These are phyloP conservation scores for Protodeltote pygarga DNA, from an alignment of 2,888 invertebrate genomes.

Conservation along the genomic window DNA sequence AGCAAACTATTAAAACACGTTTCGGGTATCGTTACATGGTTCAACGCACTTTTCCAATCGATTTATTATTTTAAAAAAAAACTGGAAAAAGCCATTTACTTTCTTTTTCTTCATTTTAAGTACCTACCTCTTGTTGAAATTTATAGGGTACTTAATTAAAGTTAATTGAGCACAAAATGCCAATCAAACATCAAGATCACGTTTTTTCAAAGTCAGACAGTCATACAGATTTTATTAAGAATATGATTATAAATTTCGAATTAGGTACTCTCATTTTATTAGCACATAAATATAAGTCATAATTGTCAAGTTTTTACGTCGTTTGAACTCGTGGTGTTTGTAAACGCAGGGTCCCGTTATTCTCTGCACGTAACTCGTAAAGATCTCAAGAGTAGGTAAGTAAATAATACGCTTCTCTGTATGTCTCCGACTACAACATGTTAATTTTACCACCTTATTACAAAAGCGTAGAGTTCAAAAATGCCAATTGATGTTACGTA, in stretches of 20 bases:
- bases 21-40: slow-evolving; percentile 16
- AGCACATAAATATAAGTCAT: background rate
- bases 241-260: no score
- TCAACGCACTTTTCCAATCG: slow-evolving; percentile 19
- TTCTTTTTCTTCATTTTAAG: no score
- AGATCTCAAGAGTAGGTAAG: slow-evolving; percentile 29
- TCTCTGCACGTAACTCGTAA: slow-evolving; percentile 54
- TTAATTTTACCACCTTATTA: background rate
- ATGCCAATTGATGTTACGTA: background rate
- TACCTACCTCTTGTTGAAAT: no score
- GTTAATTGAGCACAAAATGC: no score
- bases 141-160: no score
- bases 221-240: no score
- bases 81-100: no score
- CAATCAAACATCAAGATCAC: no score
- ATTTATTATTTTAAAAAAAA: no score
- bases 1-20: background rate
- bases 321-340: slow-evolving; percentile 33
- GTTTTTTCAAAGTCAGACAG: no score
- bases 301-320: slow-evolving; percentile 13
- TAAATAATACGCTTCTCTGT: slow-evolving; percentile 26
- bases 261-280: no score
- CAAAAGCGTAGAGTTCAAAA: background rate
- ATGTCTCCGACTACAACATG: slow-evolving; percentile 1
- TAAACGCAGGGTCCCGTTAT: slow-evolving; percentile 61